Evolutionary conservation across 37 sponge, comb jelly and placozoan genomes (phyloP), one percentile per base, ranked within the genome.

Genomic region (Ianthella basta): DNA sequence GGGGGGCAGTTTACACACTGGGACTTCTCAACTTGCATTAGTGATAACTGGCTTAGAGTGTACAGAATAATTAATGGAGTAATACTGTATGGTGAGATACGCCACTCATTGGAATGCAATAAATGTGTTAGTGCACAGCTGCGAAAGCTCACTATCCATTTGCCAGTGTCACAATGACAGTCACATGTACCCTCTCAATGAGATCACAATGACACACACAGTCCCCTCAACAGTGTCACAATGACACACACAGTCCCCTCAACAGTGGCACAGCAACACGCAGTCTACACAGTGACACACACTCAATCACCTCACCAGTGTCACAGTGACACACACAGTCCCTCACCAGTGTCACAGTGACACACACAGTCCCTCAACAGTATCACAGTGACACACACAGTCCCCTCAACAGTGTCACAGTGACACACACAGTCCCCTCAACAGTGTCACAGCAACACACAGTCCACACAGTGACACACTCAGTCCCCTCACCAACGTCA

Each of bases 201-300:
- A 57, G 3, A 6, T 18, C 55, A 56, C 50, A 44, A 8, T 44
- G 50, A 44, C 50, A 44, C 50, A 44, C n/a, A n/a, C n/a, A 8
- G 50, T 44, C 8, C 50, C 8, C 50, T 44, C 6, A 44, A 3
- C 50, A 44, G 8, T 44, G 50, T 44, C 44, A 32, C 78, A 74
- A 13, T 63, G 65, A 74, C 78, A 41, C 66, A 64, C 82, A 81
- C 69, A 8, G 50, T 44, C 8, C 50, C 8, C 50, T 44, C 8
- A 44, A 3, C 50, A 44, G 8, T 44, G 50, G 3, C 50, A 44
- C 50, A 44, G 50, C 8, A 8, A 44, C 50, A 44, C 50, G 8
- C 8, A 8, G 50, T 44, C 8, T 8, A 19, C 53, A 53, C 55
- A 75, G 24, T 24, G 24, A 75, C 53, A 75, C 14, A 16, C 66